Base-by-base conservation (phyloP, 1,140 invertebrate genomes). In the Laodelphax striatellus region DNA sequence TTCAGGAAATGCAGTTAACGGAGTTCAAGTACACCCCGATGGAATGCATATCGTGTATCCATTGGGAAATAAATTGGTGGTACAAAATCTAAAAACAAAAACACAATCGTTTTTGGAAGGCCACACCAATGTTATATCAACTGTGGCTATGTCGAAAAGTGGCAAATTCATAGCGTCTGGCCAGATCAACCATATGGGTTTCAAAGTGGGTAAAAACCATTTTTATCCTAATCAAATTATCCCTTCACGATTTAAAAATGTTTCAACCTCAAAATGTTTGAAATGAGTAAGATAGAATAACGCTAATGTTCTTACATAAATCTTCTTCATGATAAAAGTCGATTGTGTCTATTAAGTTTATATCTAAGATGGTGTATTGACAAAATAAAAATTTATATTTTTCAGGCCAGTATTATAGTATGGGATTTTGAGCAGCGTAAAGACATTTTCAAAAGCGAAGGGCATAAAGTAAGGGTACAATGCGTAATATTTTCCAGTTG, bases 101-200 rank as follows among this genome's bases (percentile, higher is more conserved):
- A 78, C 82, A 65, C 90, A 92, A 72, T 70, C 75, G 50, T 92
- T 93, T 70, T 76, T 95, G 28, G 80, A 81, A 44, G 91, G 90
- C 0, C 92, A 95, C 68, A 85, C 85, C 0, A 90, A 94, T 73
- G 80, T 82, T 50, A 85, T 97, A 41, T 87, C 90, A 0, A 82
- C 89, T 31, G 72, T 97, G 13, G 84, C 85, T 57, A 68, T 95
- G 8, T 94, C 92, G 46, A 78, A 79, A 2, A 78, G 79, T 63
- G 92, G 92, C 43, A 82, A 82, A 24, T 90, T 83, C 66, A 73
- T 96, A 38, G 92, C 88, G 19, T 92, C 91, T 10, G 92, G 93
- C 0, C 90, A 94, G 73, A 81, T 89, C 11, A 95, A 88, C 69
- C 85, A 93, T 67, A 89, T 92, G 70, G 92, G 92, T 6, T 94